phyloP scores from a whole-genome alignment of 2,797 vertebrate species.

The Uromys caudimaculatus region DNA sequence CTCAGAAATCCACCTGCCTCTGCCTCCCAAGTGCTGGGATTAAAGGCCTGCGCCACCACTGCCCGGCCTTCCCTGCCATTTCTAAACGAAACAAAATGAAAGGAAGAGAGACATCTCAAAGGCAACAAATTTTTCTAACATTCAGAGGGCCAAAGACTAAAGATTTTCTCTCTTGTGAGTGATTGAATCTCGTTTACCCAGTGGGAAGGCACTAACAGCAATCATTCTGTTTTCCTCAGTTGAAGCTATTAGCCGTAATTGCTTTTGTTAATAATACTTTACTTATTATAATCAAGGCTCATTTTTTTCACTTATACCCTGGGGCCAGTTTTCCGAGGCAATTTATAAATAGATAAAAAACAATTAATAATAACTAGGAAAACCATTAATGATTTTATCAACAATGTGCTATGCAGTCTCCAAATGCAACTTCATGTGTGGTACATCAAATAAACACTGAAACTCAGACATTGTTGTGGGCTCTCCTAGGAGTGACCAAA shows the following conservation, averaged over 20 bases:
- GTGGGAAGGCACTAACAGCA: constrained; percentile 76
- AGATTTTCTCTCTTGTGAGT: constrained; percentile 76
- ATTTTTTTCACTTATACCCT: constrained; percentile 73
- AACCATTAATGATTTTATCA: constrained; percentile 77
- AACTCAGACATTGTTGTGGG: not conserved
- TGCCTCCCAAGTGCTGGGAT: too few species aligned
- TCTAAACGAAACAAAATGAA: constrained; percentile 60
- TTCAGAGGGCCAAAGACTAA: constrained; percentile 50
- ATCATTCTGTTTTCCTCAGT: constrained; percentile 81
- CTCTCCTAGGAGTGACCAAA: not conserved
- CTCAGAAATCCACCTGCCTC: too few species aligned
- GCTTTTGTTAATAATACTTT: constrained; percentile 84
- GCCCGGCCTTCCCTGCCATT: not conserved
- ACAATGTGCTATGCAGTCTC: constrained; percentile 39
- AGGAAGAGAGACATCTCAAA: not conserved
- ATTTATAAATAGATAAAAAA: constrained; percentile 80
- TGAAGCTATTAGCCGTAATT: constrained; percentile 81
- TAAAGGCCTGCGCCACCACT: too few species aligned
- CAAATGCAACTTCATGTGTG: not conserved
- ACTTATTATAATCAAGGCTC: constrained; percentile 84
- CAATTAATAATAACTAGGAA: constrained; percentile 81
- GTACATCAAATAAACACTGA: not conserved
- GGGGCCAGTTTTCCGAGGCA: constrained; percentile 65
- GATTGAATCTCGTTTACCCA: constrained; percentile 78
- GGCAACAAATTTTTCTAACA: constrained; percentile 47